phyloP scores from a whole-genome alignment of 2,113 vertebrate genomes.

The Vulpes lagopus region DNA sequence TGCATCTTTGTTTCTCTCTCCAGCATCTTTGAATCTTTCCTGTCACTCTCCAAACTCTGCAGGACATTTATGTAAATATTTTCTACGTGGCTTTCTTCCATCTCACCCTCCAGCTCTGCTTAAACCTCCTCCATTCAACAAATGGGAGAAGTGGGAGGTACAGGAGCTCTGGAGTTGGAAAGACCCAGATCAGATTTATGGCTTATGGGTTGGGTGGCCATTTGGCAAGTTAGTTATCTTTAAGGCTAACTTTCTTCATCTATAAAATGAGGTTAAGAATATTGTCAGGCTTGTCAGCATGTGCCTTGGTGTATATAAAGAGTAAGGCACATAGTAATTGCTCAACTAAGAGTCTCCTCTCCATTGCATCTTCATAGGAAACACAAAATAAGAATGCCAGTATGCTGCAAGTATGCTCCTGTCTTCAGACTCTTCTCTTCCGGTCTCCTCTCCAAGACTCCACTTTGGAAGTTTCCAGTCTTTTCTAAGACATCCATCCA shows the following conservation, averaged over 20 bases:
- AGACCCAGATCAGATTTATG: neutral
- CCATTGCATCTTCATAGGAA: neutral
- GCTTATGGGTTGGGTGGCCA: neutral
- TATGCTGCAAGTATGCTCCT: neutral
- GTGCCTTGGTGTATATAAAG: neutral
- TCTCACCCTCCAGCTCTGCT: neutral
- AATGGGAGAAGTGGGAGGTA: neutral
- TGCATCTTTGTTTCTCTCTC: neutral
- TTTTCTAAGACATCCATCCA: neutral
- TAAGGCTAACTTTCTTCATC: neutral
- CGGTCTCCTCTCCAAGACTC: neutral
- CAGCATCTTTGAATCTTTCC: neutral
- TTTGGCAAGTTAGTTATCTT: neutral
- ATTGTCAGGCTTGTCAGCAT: neutral
- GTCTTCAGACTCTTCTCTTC: neutral
- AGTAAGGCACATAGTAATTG: neutral
- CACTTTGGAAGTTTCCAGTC: neutral
- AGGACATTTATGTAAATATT: neutral
- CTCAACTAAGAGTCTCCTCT: neutral
- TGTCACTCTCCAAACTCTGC: neutral
- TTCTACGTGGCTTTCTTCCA: neutral
- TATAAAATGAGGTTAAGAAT: neutral
- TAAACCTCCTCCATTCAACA: neutral
- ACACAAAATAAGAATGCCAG: neutral
- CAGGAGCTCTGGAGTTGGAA: neutral